phyloP scores from a whole-genome alignment of 1,140 invertebrate species.

The Neodiprion virginianus region DNA sequence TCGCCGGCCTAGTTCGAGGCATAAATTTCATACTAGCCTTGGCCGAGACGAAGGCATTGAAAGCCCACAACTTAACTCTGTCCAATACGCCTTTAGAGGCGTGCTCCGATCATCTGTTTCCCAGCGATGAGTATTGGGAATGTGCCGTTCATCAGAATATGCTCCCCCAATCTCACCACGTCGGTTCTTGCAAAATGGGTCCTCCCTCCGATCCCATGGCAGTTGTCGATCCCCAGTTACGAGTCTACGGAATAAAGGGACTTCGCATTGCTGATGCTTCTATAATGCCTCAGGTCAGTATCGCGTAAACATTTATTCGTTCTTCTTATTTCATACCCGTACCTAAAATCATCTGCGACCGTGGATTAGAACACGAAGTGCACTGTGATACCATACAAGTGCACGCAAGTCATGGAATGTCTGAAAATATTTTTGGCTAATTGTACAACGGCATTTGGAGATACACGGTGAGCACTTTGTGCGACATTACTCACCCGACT shows the following conservation, averaged over 20 bases:
- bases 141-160: constrained; percentile 59
- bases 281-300: constrained; percentile 47
- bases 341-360: no score
- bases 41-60: constrained; percentile 40
- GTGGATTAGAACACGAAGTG: no score
- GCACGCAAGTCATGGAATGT: no score
- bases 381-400: no score
- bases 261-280: constrained; percentile 61
- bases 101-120: constrained; percentile 57
- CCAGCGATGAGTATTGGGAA: constrained; percentile 67
- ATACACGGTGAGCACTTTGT: no score
- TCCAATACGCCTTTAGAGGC: constrained; percentile 15
- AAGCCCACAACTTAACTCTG: constrained; percentile 37
- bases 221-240: constrained; percentile 56
- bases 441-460: no score
- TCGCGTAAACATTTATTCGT: no score
- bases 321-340: no score
- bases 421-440: no score
- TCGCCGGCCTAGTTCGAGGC: constrained; percentile 55
- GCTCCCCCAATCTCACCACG: constrained; percentile 65
- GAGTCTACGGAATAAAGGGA: constrained; percentile 37
- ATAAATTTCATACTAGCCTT: constrained; percentile 44
- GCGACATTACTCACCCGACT: no score
- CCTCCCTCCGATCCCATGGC: constrained; percentile 47
- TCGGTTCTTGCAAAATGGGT: constrained; percentile 69